Conservation (phyloP, 2,888 invertebrate genomes). For the Acronicta psi region DNA sequence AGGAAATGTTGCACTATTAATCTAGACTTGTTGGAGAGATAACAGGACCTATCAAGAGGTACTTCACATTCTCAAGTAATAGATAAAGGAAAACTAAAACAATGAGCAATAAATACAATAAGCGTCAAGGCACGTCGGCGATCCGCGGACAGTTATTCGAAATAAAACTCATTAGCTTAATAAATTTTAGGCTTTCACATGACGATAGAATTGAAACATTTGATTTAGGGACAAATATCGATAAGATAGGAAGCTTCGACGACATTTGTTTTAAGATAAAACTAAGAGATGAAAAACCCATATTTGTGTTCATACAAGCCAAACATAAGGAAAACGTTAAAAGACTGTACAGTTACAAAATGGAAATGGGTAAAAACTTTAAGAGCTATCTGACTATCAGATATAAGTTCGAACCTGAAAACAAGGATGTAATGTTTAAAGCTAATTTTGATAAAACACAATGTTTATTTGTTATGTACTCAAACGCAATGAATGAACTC, state of each 20-base stretch:
- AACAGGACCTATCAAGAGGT: too few relatives aligned
- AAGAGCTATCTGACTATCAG: not conserved
- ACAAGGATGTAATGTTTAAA: constrained; percentile 1
- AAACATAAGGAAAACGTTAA: not conserved
- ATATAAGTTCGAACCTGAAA: not conserved
- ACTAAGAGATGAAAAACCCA: not conserved
- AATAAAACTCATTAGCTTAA: not conserved
- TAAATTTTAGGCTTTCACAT: not conserved
- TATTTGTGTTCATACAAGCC: not conserved
- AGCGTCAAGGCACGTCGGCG: not conserved
- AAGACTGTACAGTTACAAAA: constrained; percentile 1
- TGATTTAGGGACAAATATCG: not conserved
- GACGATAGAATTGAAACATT: not conserved
- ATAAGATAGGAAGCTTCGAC: not conserved
- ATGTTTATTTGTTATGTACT: not conserved
- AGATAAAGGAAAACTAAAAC: too few relatives aligned
- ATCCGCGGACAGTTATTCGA: not conserved
- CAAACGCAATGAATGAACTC: not conserved
- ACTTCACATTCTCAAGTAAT: too few relatives aligned
- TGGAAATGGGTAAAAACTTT: not conserved
- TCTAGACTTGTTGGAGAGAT: too few relatives aligned
- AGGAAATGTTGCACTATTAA: too few relatives aligned
- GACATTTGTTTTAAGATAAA: not conserved
- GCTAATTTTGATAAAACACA: not conserved
- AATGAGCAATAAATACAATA: not conserved